Conservation (phyloP, 53 echinoderm and acorn worm genomes). For the Henricia sp. region DNA sequence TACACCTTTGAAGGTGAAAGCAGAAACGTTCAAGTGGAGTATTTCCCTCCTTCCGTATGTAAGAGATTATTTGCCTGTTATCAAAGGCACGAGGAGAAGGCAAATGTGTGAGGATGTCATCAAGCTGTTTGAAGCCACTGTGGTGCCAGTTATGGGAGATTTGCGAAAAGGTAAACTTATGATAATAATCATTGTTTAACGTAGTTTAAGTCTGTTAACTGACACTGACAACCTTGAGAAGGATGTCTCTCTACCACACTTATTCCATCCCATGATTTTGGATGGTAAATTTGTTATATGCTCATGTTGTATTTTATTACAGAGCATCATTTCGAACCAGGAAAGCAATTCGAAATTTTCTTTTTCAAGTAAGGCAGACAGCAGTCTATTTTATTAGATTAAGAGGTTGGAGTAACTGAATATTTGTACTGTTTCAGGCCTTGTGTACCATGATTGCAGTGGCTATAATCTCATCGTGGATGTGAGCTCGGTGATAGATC, state of each 20-base stretch:
- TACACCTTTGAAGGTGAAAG: not conserved
- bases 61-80: not conserved
- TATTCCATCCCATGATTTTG: no score
- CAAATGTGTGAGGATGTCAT: conserved; percentile 7
- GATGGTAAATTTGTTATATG: no score
- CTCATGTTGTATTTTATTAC: no score
- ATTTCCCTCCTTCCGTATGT: not conserved
- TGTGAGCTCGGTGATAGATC: no score
- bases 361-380: no score
- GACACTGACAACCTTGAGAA: no score
- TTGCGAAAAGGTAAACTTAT: conserved; percentile 16
- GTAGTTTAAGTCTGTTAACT: not conserved
- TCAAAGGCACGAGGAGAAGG: not conserved
- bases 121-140: not conserved
- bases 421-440: conserved; percentile 48
- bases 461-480: conserved; percentile 67
- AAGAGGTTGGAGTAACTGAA: not conserved
- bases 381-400: not conserved
- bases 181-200: not conserved
- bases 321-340: no score
- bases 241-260: no score
- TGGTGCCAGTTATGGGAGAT: not conserved
- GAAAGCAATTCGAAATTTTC: no score
- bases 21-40: not conserved
- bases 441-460: conserved; percentile 69